Conservation (phyloP, 2,888 invertebrate species). For the Andrena camellia region DNA sequence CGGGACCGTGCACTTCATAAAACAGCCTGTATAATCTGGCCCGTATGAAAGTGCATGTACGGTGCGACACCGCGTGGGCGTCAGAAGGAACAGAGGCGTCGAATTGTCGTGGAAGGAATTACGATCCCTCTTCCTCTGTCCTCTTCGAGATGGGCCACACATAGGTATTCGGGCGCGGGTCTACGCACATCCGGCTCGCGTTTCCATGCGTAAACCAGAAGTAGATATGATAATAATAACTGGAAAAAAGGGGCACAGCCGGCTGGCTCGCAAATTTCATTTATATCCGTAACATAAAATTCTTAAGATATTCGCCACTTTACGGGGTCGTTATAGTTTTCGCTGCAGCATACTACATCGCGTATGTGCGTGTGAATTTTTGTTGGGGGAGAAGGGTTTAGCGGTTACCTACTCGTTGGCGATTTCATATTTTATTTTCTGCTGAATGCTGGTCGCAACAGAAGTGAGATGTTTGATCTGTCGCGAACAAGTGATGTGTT, state of each 20-base stretch:
- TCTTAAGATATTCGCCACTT: constrained; percentile 30
- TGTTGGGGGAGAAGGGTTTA: not conserved
- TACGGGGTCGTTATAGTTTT: constrained; percentile 7
- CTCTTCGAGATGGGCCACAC: constrained; percentile 42
- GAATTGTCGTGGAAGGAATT: constrained; percentile 69
- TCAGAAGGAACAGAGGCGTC: constrained; percentile 68
- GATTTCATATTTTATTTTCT: not conserved
- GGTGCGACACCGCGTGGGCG: constrained; percentile 57
- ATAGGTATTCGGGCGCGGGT: constrained; percentile 25
- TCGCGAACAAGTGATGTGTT: too few relatives aligned
- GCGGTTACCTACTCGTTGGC: not conserved
- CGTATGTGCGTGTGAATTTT: not conserved
- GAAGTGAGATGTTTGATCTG: too few relatives aligned
- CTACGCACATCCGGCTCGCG: constrained; percentile 39
- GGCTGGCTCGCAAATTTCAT: constrained; percentile 46
- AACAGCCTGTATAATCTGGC: constrained; percentile 28
- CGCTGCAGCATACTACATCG: too few relatives aligned
- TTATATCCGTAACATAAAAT: constrained; percentile 51
- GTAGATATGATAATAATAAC: constrained; percentile 60
- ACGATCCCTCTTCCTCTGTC: constrained; percentile 38
- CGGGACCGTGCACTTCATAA: not conserved
- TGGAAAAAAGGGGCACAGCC: constrained; percentile 29
- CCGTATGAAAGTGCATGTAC: constrained; percentile 44
- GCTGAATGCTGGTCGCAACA: too few relatives aligned
- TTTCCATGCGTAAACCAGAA: constrained; percentile 51